Conservation (phyloP, 2,113 vertebrate species). For the Tychaedon coryphoeus region DNA sequence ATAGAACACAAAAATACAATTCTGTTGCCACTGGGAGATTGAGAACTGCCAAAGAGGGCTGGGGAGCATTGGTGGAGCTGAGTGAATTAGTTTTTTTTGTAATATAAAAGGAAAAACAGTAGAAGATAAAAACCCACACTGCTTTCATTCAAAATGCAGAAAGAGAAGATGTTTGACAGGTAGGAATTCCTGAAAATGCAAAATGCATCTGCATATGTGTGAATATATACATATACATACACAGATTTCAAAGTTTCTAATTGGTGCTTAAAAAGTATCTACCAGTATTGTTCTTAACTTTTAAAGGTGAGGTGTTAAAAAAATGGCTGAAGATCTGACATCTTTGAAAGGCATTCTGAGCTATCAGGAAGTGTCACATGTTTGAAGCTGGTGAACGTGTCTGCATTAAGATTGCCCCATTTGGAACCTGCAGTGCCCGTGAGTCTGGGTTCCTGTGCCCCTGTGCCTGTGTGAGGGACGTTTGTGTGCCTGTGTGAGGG, state of each 20-base stretch:
- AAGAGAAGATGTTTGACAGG: background rate
- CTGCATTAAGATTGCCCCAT: background rate
- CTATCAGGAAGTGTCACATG: background rate
- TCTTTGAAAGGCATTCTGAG: background rate
- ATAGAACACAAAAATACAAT: background rate
- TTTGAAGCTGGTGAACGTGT: rapidly evolving
- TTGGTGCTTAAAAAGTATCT: background rate
- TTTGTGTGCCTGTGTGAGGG: rapidly evolving
- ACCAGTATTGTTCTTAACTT: background rate
- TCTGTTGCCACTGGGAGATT: background rate
- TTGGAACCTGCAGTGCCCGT: rapidly evolving
- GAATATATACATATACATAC: rapidly evolving
- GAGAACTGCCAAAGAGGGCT: background rate
- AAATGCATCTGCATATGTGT: background rate
- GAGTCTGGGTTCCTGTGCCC: background rate
- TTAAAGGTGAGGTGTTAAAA: background rate
- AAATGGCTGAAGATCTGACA: background rate
- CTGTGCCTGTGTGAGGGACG: background rate
- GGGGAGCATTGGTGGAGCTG: background rate
- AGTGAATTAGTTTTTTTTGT: background rate
- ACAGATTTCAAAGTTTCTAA: background rate
- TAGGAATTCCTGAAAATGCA: background rate
- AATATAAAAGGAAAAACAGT: background rate
- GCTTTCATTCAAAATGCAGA: background rate
- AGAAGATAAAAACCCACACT: background rate